Evolutionary conservation across 2,888 invertebrate species (phyloP).

Genomic region (Eudasyphora cyanicolor): DNA sequence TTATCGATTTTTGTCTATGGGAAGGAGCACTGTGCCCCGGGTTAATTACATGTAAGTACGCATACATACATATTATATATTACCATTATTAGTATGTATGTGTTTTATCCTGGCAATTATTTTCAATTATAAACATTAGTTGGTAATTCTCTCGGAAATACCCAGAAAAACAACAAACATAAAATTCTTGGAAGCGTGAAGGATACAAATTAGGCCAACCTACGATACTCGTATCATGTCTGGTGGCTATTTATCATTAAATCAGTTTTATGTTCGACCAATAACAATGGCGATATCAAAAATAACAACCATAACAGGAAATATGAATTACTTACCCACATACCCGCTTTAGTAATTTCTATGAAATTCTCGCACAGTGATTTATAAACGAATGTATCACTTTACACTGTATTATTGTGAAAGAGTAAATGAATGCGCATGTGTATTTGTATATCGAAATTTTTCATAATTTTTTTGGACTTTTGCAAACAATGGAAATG

Average conservation of each 20-base stretch:
- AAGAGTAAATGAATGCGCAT: too few species aligned
- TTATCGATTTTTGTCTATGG: too few species aligned
- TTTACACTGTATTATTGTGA: too few species aligned
- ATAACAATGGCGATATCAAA: background rate
- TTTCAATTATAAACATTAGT: background rate
- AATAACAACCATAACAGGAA: background rate
- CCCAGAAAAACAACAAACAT: background rate
- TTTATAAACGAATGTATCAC: too few species aligned
- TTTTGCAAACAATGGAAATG: too few species aligned
- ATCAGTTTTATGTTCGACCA: background rate
- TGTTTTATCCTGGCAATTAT: background rate
- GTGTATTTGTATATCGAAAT: too few species aligned
- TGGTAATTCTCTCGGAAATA: background rate
- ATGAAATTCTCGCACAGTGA: too few species aligned
- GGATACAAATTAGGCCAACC: background rate
- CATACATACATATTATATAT: background rate
- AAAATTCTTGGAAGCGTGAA: background rate
- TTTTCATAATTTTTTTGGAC: too few species aligned
- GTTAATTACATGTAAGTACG: too few species aligned
- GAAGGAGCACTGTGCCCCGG: too few species aligned
- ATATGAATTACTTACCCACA: background rate
- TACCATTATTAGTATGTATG: background rate
- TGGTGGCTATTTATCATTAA: conserved; percentile 25
- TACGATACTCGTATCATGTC: conserved; percentile 9
- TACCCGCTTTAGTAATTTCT: too few species aligned